Percentiles rank a stretch among this genome's conserved stretches.
Evolutionary conservation across 2,888 invertebrate genomes (phyloP).

Genomic region (Melinopterus prodromus): DNA sequence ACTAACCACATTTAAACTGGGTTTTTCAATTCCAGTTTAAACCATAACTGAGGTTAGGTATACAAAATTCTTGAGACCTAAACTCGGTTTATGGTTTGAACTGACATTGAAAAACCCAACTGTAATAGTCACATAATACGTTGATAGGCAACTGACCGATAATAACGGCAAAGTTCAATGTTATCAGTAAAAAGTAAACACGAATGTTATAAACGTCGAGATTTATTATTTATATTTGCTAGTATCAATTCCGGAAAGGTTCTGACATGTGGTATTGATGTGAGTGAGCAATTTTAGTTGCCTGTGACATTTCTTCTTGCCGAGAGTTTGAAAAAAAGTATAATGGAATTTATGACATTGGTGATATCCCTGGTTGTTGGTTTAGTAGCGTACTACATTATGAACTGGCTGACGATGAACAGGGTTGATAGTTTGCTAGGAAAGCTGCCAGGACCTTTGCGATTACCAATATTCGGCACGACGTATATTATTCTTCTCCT

Average conservation of each 20-base stretch:
- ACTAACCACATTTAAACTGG: too few relatives aligned
- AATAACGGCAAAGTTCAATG: neutral
- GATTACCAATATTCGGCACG: conserved; percentile 30
- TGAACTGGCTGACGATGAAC: neutral
- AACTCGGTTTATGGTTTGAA: too few relatives aligned
- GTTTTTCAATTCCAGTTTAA: too few relatives aligned
- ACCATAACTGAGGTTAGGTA: too few relatives aligned
- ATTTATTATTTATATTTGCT: too few relatives aligned
- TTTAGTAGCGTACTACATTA: neutral
- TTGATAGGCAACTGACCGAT: neutral
- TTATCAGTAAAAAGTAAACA: neutral
- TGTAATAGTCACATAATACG: neutral
- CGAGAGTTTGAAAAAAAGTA: neutral
- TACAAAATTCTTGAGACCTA: too few relatives aligned
- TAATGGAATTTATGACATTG: neutral
- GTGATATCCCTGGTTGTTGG: neutral
- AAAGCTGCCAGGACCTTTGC: conserved; percentile 28
- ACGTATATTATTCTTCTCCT: conserved; percentile 27
- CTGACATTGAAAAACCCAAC: too few relatives aligned
- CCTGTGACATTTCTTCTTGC: neutral
- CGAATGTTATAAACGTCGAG: too few relatives aligned
- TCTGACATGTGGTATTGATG: too few relatives aligned
- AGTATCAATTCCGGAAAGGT: too few relatives aligned
- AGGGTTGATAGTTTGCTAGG: conserved; percentile 27
- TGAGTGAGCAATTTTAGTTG: too few relatives aligned